Evolutionary conservation across 2,797 vertebrate genomes (phyloP).

Genomic region (Natrix natrix): DNA sequence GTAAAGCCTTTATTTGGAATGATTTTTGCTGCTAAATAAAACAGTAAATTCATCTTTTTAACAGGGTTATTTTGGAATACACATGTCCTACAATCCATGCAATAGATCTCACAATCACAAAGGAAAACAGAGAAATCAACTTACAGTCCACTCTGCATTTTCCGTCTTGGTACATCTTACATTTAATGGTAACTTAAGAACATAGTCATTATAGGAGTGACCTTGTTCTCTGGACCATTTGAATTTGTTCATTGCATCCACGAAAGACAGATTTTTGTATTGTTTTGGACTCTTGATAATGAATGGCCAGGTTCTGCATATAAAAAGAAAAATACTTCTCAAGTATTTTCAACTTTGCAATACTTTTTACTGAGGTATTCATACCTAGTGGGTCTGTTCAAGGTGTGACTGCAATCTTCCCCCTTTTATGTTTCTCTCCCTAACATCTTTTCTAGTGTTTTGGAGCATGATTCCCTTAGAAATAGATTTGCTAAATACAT

Average conservation of each 20-base stretch:
- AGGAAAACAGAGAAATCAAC: conserved; percentile 41
- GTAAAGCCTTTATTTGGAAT: neutral
- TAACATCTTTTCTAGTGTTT: neutral
- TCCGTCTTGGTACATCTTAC: conserved; percentile 84
- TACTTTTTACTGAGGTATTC: neutral
- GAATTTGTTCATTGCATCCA: conserved; percentile 87
- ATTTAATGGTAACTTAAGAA: conserved; percentile 78
- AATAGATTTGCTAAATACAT: neutral
- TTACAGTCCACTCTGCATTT: conserved; percentile 83
- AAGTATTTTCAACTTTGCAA: neutral
- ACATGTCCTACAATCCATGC: neutral
- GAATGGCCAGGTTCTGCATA: conserved; percentile 83
- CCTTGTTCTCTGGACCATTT: conserved; percentile 82
- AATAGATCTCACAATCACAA: neutral
- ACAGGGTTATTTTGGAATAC: neutral
- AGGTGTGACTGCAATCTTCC: neutral
- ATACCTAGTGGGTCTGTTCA: neutral
- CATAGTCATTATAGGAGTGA: conserved; percentile 79
- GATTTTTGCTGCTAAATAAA: neutral
- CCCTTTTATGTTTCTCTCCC: neutral
- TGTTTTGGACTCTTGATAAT: conserved; percentile 87
- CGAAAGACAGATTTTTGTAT: conserved; percentile 86
- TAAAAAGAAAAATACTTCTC: conserved; percentile 40
- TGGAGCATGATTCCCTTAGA: neutral
- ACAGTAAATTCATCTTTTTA: neutral